Percentiles rank a stretch among this genome's conserved stretches.
Conservation (phyloP, 2,797 vertebrate genomes). For the Esox masquinongy region DNA sequence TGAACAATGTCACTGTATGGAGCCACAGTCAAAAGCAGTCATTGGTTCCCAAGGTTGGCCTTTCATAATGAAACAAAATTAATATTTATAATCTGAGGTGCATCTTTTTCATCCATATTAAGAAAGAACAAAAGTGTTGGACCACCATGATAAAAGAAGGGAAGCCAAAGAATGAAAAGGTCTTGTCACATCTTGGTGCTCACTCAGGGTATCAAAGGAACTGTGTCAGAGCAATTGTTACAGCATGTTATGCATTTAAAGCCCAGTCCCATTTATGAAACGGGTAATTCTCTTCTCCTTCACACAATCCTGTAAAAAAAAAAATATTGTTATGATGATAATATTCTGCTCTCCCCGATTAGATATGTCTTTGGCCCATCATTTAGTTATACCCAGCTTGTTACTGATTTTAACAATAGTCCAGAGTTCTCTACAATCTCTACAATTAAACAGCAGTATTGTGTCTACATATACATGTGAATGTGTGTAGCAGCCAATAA, state of each 20-base stretch:
- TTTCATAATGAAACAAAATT: constrained; percentile 1
- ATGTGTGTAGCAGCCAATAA: too few species aligned
- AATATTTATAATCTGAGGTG: background rate
- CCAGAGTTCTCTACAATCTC: too few species aligned
- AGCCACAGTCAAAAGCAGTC: background rate
- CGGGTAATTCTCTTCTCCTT: background rate
- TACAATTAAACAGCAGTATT: too few species aligned
- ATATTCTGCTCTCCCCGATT: too few species aligned
- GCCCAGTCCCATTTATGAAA: background rate
- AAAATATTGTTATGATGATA: too few species aligned
- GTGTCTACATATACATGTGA: too few species aligned
- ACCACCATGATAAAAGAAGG: background rate
- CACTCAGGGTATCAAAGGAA: background rate
- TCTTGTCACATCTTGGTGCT: background rate
- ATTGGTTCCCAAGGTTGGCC: background rate
- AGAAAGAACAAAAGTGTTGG: background rate
- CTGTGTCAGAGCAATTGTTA: background rate
- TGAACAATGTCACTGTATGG: background rate
- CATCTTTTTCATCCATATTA: background rate
- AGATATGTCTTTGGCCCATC: too few species aligned
- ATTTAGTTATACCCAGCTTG: too few species aligned
- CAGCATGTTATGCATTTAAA: background rate
- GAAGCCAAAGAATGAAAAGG: constrained; percentile 1
- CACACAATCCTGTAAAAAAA: too few species aligned
- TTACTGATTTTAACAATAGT: too few species aligned